Conservation (phyloP, 2,797 vertebrate genomes). For the Tokudaia muenninki region DNA sequence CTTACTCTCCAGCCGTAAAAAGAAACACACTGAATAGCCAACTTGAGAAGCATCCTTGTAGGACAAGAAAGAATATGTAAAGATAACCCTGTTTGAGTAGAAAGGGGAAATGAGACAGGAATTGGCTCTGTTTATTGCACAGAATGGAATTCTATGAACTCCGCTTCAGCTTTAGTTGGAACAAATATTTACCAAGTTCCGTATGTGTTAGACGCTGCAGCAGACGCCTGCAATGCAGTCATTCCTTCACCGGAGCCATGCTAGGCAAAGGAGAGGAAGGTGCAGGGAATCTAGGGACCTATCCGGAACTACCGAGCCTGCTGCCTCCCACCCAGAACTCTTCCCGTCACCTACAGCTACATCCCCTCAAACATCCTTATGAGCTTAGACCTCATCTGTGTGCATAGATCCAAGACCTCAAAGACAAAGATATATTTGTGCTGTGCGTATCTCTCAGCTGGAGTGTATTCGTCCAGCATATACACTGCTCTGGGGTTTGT, state of each 20-base stretch:
- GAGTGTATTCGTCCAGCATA: not conserved
- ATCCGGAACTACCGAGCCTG: not conserved
- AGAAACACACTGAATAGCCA: not conserved
- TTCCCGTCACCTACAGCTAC: not conserved
- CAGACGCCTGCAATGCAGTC: not conserved
- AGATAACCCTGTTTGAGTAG: constrained; percentile 66
- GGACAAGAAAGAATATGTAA: constrained; percentile 51
- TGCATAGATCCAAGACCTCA: not conserved
- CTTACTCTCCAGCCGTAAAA: constrained; percentile 36
- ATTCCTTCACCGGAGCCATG: not conserved
- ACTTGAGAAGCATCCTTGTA: constrained; percentile 47
- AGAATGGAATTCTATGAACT: constrained; percentile 60
- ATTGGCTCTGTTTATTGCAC: not conserved
- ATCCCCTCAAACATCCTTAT: fast-evolving
- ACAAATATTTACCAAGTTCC: constrained; percentile 58
- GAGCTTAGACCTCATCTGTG: not conserved
- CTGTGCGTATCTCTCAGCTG: not conserved
- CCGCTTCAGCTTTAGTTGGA: constrained; percentile 37
- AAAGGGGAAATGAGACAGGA: constrained; percentile 69
- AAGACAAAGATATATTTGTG: not conserved
- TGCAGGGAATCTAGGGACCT: not conserved
- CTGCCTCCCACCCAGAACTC: not conserved
- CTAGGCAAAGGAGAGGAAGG: constrained; percentile 13
- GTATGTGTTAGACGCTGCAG: not conserved
- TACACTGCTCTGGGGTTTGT: not conserved